Conservation (phyloP, 1,140 invertebrate genomes). For the Atta cephalotes region DNA sequence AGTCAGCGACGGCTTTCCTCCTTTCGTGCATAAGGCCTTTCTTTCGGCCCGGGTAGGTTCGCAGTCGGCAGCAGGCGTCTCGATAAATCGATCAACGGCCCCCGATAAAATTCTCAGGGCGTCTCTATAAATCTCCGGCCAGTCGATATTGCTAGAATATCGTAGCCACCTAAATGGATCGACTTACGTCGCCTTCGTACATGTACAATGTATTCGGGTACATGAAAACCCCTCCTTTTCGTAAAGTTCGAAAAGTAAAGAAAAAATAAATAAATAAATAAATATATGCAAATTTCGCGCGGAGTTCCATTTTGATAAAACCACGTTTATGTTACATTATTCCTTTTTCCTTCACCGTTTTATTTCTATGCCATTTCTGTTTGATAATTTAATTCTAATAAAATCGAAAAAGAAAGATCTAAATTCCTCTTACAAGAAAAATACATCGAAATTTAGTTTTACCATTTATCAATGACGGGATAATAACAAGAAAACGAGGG, state of each 20-base stretch:
- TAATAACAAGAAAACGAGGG: constrained; percentile 25
- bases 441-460: constrained; percentile 32
- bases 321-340: not conserved
- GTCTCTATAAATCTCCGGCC: constrained; percentile 61
- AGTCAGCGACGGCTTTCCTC: constrained; percentile 58
- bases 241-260: not conserved
- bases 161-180: constrained; percentile 60
- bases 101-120: constrained; percentile 58
- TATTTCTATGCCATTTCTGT: not conserved
- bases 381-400: constrained; percentile 16
- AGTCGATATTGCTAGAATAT: constrained; percentile 62
- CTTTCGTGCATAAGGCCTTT: constrained; percentile 62
- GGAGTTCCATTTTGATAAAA: not conserved
- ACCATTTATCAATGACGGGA: not conserved
- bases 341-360: not conserved
- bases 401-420: not conserved
- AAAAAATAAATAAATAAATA: too few relatives aligned
- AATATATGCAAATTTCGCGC: not conserved
- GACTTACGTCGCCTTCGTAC: constrained; percentile 54
- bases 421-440: not conserved
- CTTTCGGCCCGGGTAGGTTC: constrained; percentile 46
- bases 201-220: constrained; percentile 25
- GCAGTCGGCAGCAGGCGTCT: constrained; percentile 52
- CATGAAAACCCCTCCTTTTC: constrained; percentile 2
- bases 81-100: constrained; percentile 62